Percentiles rank a stretch among this genome's conserved stretches.
Conservation (phyloP, 2,113 vertebrate genomes). For the Tonatia bakeri region DNA sequence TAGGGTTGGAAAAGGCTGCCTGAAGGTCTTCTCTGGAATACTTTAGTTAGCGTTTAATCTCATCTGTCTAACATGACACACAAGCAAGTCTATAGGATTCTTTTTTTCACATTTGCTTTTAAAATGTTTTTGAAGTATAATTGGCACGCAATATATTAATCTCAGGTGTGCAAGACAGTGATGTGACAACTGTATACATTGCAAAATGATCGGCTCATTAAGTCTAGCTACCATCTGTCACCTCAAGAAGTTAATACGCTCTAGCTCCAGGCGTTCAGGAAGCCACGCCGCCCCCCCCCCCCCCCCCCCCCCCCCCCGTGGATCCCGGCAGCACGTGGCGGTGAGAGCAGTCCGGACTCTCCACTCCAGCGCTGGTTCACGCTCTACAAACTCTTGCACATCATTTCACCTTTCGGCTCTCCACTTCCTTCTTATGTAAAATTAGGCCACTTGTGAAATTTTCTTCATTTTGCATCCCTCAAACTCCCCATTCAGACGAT, state of each 20-base stretch:
- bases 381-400: neutral
- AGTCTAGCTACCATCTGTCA: neutral
- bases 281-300: neutral
- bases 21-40: neutral
- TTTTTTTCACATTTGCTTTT: neutral
- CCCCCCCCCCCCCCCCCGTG: no score
- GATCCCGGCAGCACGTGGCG: neutral
- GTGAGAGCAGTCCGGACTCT: neutral
- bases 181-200: no score
- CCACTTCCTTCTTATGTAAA: neutral
- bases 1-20: fast-evolving
- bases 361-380: neutral
- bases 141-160: no score
- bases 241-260: neutral
- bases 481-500: no score
- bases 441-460: neutral
- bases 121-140: no score
- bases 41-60: neutral
- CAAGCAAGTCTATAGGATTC: neutral
- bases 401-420: neutral
- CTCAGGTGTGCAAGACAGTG: no score
- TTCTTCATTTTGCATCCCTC: neutral
- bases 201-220: no score
- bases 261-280: fast-evolving
- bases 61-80: no score